Evolutionary conservation across 2,888 invertebrate species (phyloP), one percentile per base, ranked within the genome.

Genomic region (Athalia circularis): DNA sequence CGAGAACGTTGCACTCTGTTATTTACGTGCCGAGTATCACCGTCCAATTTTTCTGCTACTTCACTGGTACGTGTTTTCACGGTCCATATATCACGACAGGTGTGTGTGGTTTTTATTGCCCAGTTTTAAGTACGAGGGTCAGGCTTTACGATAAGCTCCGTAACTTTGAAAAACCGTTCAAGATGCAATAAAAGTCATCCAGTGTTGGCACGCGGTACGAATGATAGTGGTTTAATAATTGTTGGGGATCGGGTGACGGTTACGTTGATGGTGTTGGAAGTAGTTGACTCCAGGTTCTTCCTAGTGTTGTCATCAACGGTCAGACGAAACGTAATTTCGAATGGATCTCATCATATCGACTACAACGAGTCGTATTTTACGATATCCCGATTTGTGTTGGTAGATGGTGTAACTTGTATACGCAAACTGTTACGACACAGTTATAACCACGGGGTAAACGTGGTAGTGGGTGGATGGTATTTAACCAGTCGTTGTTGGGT

Each of bases 121-220:
- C 11, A 54, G 9, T 9, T 11, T 9, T n/a, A 5, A 65, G 54
- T 54, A 52, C 8, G 43, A 29, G 43, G 54, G 50, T 29, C 5
- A 9, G 68, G 43, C 9, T 11, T 8, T 48, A 50, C 52, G 78
- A 78, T 43, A 43, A 13, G 59, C 48, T 57, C n/a, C 13, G 72
- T 13, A n/a, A 72, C 43, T 72, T 61, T 68, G 29, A 72, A 72
- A 84, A 84, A 79, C 79, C 84, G 80, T 84, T 87, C 83, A 86
- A 82, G 81, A 81, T 83, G 82, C 83, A 85, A 82, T 88, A 85
- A 89, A 89, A 87, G 85, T 88, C 88, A 89, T 88, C 84, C 87
- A 81, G 83, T 80, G 83, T 80, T 80, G 7, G 11, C 8, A 65
- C 47, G 65, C 65, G 59, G n/a, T 13, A 8, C 47, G 11, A 48